Evolutionary conservation across 1,140 invertebrate species (phyloP), one percentile per base, ranked within the genome.

Genomic region (Zaprionus davidi): DNA sequence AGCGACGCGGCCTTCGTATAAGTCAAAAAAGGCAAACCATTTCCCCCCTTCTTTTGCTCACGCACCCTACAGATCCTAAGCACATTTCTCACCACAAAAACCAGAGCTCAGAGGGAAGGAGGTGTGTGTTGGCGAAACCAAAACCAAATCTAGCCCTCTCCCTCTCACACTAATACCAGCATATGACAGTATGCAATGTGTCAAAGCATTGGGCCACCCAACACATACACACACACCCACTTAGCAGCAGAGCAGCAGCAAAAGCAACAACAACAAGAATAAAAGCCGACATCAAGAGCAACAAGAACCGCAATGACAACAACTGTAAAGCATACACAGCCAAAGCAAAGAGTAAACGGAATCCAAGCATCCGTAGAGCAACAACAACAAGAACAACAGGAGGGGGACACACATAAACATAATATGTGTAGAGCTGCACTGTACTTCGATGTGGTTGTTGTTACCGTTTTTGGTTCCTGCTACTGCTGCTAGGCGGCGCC

Each of bases 281-380:
- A 51, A 68, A 72, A 78, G 68, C 71, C 77, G 69, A 81, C 78
- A 69, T 76, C 70, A 88, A 71, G 57, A 86, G 79, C 79, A 79
- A 77, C 76, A 90, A 90, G 60, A 90, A 90, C 86, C 79, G 71
- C 81, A 85, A 78, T 80, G 79, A 85, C 86, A 90, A 85, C 85
- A 90, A 82, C 73, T 80, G 73, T 73, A 76, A 75, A 73, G 73
- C 78, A 79, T 57, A 81, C 71, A 79, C 71, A 79, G 53, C 66
- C 46, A 72, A 76, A 81, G 76, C 65, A 71, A 69, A 78, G 82
- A 81, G 73, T 87, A 78, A 85, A 66, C 81, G 72, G 77, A 90
- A 79, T 85, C 72, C 66, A 55, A 90, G 85, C 70, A 76, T 79
- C 76, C 86, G 82, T 74, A 55, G 56, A 78, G 60, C 71, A 65